These are phyloP conservation scores for Trochalopteron elliotii DNA, from an alignment of 2,113 vertebrate genomes.

Conservation along the genomic window DNA sequence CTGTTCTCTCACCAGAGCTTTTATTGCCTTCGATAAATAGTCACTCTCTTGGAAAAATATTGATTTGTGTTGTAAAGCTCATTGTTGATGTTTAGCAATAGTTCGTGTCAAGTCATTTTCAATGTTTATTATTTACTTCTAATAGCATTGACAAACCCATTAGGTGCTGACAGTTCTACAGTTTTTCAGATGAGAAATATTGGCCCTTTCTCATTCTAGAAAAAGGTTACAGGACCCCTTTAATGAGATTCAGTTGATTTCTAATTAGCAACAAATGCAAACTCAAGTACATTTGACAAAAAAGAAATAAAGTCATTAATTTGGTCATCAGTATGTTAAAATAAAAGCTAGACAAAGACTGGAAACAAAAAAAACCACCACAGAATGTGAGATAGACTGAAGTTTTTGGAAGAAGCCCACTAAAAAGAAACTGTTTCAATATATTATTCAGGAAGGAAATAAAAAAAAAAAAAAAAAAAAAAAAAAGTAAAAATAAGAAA, in stretches of 20 bases:
- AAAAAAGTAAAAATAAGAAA: neutral
- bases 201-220: neutral
- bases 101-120: slow-evolving; percentile 57
- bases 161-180: slow-evolving; percentile 6
- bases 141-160: slow-evolving; percentile 40
- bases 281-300: slow-evolving; percentile 56
- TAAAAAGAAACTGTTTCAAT: neutral
- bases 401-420: neutral
- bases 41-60: slow-evolving; percentile 36
- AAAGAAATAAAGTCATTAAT: slow-evolving; percentile 52
- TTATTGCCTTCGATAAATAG: slow-evolving; percentile 1
- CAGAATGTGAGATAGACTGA: neutral
- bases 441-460: neutral
- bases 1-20: neutral
- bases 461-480: neutral
- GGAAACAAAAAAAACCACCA: neutral
- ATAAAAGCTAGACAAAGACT: neutral
- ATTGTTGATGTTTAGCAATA: slow-evolving; percentile 5
- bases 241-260: slow-evolving; percentile 61
- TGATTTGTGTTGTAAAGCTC: slow-evolving; percentile 19
- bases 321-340: neutral
- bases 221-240: slow-evolving; percentile 20
- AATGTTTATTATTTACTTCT: slow-evolving; percentile 67
- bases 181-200: slow-evolving; percentile 43
- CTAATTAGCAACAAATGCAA: slow-evolving; percentile 58